A percentile compares a stretch with the other conserved stretches of the same genome.
These are phyloP conservation scores for Drosophila nigritarsus DNA, from an alignment of 2,888 invertebrate genomes.

Conservation along the genomic window DNA sequence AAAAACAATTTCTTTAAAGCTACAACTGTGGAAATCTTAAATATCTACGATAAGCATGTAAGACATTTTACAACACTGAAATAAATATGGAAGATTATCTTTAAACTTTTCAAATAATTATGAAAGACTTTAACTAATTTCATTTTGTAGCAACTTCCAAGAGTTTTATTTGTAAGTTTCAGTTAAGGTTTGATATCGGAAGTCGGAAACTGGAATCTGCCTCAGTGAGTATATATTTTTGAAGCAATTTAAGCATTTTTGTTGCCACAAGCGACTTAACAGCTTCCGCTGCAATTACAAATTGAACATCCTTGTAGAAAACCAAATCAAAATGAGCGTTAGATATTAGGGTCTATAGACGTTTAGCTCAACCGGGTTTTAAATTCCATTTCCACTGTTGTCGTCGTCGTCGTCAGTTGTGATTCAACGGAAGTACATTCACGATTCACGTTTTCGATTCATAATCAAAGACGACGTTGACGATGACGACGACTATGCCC, in stretches of 20 bases:
- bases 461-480: constrained; percentile 33
- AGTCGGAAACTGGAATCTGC: background rate
- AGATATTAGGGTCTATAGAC: constrained; percentile 1
- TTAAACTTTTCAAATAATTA: background rate
- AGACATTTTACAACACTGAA: background rate
- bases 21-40: background rate
- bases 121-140: background rate
- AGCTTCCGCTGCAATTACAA: constrained; percentile 7
- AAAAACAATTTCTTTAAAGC: background rate
- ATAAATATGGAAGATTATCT: background rate
- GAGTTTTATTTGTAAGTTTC: background rate
- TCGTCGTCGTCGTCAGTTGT: background rate
- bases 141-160: background rate
- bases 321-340: background rate
- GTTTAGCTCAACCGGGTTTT: constrained; percentile 1
- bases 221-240: background rate
- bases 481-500: constrained; percentile 2
- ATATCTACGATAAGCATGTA: background rate
- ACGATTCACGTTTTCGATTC: constrained; percentile 43
- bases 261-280: background rate
- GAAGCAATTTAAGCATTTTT: background rate
- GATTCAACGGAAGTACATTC: constrained; percentile 60
- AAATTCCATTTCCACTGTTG: constrained; percentile 1
- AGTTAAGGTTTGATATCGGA: background rate
- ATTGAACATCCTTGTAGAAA: background rate